Evolutionary conservation across 2,113 vertebrate species (phyloP).

Genomic region (Rhegmatorhina hoffmannsi): DNA sequence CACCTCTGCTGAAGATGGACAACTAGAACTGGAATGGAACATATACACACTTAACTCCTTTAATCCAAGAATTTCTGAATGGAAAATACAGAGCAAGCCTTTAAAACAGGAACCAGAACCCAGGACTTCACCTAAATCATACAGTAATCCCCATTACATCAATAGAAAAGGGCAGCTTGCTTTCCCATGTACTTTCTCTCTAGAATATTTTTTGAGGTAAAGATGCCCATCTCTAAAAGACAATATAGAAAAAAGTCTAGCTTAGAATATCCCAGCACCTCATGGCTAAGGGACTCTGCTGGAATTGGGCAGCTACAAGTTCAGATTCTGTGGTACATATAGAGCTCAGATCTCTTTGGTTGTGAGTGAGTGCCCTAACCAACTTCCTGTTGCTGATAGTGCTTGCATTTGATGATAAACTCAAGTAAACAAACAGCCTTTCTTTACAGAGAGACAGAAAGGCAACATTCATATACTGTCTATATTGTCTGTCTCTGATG

Average conservation of each 20-base stretch:
- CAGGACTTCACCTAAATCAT: background rate
- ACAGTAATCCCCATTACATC: background rate
- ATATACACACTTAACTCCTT: background rate
- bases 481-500: background rate
- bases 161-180: background rate
- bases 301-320: background rate
- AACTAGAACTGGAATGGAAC: background rate
- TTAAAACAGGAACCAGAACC: background rate
- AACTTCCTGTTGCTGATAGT: background rate
- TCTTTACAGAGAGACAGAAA: background rate
- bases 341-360: fast-evolving
- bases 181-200: background rate
- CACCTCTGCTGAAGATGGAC: background rate
- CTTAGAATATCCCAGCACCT: background rate
- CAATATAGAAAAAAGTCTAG: background rate
- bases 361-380: background rate
- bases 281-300: background rate
- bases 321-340: background rate
- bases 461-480: background rate
- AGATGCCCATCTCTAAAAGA: background rate
- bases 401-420: background rate
- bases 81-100: background rate
- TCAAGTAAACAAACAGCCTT: background rate
- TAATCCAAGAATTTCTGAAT: background rate
- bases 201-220: background rate